phyloP scores from a whole-genome alignment of 2,797 vertebrate genomes.

The Neosilurus mollespiculum region DNA sequence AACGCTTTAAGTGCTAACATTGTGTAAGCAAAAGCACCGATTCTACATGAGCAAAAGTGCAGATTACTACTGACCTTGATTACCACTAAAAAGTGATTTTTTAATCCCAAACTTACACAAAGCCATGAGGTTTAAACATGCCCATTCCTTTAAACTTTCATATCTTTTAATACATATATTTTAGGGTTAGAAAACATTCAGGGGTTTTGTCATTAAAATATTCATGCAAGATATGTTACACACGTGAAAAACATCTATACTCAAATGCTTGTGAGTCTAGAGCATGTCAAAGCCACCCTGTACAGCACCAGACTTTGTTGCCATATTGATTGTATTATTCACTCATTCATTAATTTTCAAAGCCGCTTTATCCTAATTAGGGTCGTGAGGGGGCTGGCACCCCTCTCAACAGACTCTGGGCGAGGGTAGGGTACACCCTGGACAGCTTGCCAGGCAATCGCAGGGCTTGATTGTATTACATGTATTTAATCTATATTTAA shows the following conservation, averaged over 20 bases:
- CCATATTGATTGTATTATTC: conserved; percentile 4
- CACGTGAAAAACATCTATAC: not conserved
- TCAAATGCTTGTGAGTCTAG: not conserved
- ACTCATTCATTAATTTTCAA: too few species aligned
- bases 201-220: not conserved
- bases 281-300: conserved; percentile 6
- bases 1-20: not conserved
- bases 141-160: not conserved
- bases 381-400: too few species aligned
- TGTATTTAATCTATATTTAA: conserved; percentile 21
- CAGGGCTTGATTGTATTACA: conserved; percentile 2
- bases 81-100: not conserved
- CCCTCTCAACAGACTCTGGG: too few species aligned
- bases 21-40: not conserved
- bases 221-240: not conserved
- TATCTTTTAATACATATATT: not conserved
- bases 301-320: not conserved
- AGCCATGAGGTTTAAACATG: not conserved
- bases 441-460: too few species aligned
- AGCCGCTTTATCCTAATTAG: too few species aligned
- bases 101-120: not conserved
- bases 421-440: too few species aligned
- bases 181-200: not conserved
- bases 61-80: not conserved
- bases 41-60: not conserved